phyloP scores from a whole-genome alignment of 1,140 invertebrate genomes.

The Hermatobates lingyangjiaoensis region DNA sequence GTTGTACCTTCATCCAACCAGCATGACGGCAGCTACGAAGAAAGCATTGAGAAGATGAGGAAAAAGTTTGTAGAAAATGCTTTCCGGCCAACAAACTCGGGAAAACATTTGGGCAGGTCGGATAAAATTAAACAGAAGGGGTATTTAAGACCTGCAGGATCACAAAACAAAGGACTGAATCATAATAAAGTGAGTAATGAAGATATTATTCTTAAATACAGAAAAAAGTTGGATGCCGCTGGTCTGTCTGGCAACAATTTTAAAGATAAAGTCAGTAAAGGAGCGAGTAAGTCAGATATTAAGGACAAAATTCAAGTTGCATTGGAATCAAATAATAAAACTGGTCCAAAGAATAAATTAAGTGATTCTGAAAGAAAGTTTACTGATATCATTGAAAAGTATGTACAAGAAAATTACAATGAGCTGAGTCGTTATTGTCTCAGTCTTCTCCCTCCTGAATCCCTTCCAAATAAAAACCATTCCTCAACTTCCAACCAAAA shows the following conservation, averaged over 20 bases:
- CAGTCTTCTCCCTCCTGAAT: neutral
- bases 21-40: no score
- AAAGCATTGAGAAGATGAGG: neutral
- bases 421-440: neutral
- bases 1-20: no score
- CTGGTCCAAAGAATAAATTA: neutral
- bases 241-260: neutral
- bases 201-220: neutral
- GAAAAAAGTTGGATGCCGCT: neutral
- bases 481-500: neutral
- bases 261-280: neutral
- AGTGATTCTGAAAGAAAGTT: neutral
- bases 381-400: neutral
- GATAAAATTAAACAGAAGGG: neutral
- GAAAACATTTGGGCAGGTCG: neutral
- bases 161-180: neutral
- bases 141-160: neutral
- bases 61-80: neutral
- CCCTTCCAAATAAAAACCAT: neutral
- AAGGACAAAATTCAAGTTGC: neutral
- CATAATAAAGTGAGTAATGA: neutral
- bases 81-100: neutral
- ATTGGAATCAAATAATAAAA: neutral
- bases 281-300: neutral
- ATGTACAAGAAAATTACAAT: neutral